A percentile compares a stretch with the other conserved stretches of the same genome.
Conservation (phyloP, 2,888 invertebrate species). For the Parnassius smintheus region DNA sequence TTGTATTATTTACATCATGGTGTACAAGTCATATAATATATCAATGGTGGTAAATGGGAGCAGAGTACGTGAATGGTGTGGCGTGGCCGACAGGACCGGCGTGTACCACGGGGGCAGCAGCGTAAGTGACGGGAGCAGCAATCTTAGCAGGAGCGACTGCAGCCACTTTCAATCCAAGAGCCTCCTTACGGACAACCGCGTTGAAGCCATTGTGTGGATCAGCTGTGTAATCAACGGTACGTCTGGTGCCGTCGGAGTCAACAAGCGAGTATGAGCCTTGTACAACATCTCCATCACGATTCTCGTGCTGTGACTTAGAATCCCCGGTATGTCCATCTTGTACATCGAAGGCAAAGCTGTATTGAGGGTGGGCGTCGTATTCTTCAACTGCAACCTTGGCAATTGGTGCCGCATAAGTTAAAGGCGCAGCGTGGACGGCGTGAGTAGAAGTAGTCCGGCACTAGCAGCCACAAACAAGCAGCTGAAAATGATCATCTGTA, state of each 20-base stretch:
- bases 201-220: slow-evolving; percentile 77
- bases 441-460: slow-evolving; percentile 44
- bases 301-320: slow-evolving; percentile 71
- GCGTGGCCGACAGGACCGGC: slow-evolving; percentile 81
- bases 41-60: slow-evolving; percentile 60
- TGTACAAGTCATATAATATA: slow-evolving; percentile 58
- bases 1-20: slow-evolving; percentile 16
- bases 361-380: slow-evolving; percentile 57
- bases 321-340: slow-evolving; percentile 77
- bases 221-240: slow-evolving; percentile 78
- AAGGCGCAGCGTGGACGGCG: slow-evolving; percentile 49
- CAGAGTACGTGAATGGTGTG: slow-evolving; percentile 40
- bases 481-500: slow-evolving; percentile 52
- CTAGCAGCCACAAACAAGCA: slow-evolving; percentile 52
- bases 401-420: slow-evolving; percentile 36
- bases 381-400: slow-evolving; percentile 40
- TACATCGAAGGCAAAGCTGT: slow-evolving; percentile 80
- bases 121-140: slow-evolving; percentile 38
- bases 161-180: slow-evolving; percentile 42
- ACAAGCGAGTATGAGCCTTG: slow-evolving; percentile 78
- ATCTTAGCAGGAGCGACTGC: slow-evolving; percentile 42
- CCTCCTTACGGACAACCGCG: slow-evolving; percentile 77
- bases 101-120: slow-evolving; percentile 41
- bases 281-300: slow-evolving; percentile 71
- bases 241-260: slow-evolving; percentile 79